Percentiles rank a stretch among this genome's conserved stretches.
Evolutionary conservation across 1,140 invertebrate genomes (phyloP).

Genomic region (Octopus sinensis): DNA sequence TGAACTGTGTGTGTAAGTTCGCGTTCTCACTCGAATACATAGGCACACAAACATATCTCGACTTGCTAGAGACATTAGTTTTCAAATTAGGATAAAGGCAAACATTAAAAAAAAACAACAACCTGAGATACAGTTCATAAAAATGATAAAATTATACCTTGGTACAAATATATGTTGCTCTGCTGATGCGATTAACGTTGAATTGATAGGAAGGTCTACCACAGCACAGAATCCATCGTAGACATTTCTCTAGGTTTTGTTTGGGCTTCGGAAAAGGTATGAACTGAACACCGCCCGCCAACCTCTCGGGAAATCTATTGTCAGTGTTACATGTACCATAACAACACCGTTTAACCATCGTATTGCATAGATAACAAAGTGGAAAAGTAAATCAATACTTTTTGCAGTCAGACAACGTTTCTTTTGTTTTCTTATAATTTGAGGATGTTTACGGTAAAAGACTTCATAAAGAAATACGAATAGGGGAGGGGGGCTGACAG

Average conservation of each 20-base stretch:
- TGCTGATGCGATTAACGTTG: slow-evolving; percentile 23
- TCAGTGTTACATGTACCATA: slow-evolving; percentile 19
- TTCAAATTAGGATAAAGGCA: not conserved
- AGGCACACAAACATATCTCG: not conserved
- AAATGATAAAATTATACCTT: slow-evolving; percentile 23
- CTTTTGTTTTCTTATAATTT: too few relatives aligned
- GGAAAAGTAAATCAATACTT: too few relatives aligned
- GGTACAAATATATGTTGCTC: slow-evolving; percentile 28
- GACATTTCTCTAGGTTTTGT: slow-evolving; percentile 30
- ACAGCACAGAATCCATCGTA: slow-evolving; percentile 32
- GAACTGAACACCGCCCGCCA: slow-evolving; percentile 21
- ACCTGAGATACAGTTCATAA: not conserved
- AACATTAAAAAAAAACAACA: not conserved
- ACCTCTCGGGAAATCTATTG: slow-evolving; percentile 18
- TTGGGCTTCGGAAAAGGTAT: slow-evolving; percentile 34
- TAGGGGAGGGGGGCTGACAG: too few relatives aligned
- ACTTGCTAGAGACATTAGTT: not conserved
- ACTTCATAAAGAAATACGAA: too few relatives aligned
- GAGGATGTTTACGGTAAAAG: too few relatives aligned
- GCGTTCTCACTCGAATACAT: too few relatives aligned
- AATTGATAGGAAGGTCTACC: slow-evolving; percentile 30
- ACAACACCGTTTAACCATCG: slow-evolving; percentile 18
- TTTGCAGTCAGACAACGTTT: too few relatives aligned
- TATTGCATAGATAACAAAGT: not conserved
- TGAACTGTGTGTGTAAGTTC: too few relatives aligned